Base-by-base conservation (phyloP, 2,888 invertebrate species). In the Arenicola marina region DNA sequence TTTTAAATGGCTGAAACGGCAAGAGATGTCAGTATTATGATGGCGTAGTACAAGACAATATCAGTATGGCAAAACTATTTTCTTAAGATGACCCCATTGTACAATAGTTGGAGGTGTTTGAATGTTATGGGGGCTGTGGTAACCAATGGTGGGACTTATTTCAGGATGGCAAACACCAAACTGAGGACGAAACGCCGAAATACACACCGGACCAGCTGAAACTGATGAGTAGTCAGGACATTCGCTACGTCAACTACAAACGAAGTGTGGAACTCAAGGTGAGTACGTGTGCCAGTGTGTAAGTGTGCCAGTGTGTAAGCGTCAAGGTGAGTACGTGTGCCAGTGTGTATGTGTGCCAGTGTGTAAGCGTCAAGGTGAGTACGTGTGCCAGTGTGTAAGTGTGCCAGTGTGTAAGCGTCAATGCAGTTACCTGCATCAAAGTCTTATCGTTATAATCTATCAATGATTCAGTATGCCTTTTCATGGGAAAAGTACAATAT, bases 161-260 rank as follows among this genome's bases (percentile, higher is more conserved):
- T 24, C 15, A 85, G 83, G 83, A 85, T 74, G 84, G 85, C 7
- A 78, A 82, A 1, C 86, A 92, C 74, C 86, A 87, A 67, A 84
- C 87, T 29, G 89, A 90, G 65, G 87, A 88, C 34, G 65, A 62
- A 1, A 89, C 89, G 48, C 90, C 92, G 74, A 78, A 77, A n/a
- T 90, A 91, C 1, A 88, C 90, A 0, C 92, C 92, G 26, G 81
- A 84, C 2, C 97, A 98, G 83, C 84, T 92, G 54, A 90, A 91
- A 65, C 82, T 98, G 59, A 93, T 97, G 92, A 88, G 92, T 79
- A 91, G 92, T 0, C 95, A 95, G 83, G 96, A 98, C 83, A 84
- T 94, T 7, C 92, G 91, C 73, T 99, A 98, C 75, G 87, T 98
- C 18, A 87, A 89, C 38, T 91, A 91, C 86, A 95, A 95, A 78